A percentile compares a stretch with the other conserved stretches of the same genome.
Conservation (phyloP, 2,888 invertebrate genomes). For the Ectemnius continuus region DNA sequence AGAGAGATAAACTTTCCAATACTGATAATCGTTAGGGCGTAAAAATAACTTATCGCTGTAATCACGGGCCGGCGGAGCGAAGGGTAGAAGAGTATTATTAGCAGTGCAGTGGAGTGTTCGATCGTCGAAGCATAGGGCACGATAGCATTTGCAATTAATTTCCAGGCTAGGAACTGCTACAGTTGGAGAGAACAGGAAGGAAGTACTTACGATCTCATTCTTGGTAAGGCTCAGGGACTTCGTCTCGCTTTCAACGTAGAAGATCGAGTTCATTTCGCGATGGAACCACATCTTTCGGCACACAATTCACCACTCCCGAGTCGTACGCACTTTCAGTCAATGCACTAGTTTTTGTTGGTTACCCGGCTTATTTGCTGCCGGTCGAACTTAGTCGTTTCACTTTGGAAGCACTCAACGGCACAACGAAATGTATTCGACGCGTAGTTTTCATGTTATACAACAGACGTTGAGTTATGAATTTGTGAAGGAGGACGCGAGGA, state of each 20-base stretch:
- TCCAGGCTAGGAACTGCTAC: not conserved
- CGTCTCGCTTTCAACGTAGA: conserved; percentile 69
- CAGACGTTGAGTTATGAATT: too few species aligned
- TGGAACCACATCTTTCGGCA: conserved; percentile 65
- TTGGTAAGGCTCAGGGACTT: conserved; percentile 55
- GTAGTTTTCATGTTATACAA: too few species aligned
- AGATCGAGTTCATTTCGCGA: conserved; percentile 66
- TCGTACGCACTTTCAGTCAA: too few species aligned
- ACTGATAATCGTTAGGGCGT: not conserved
- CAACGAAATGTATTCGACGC: too few species aligned
- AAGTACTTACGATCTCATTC: conserved; percentile 56
- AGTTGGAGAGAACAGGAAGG: not conserved
- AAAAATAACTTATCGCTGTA: conserved; percentile 11
- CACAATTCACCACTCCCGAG: too few species aligned
- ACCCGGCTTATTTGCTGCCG: too few species aligned
- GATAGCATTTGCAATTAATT: not conserved
- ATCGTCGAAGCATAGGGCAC: not conserved
- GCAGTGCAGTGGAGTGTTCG: not conserved
- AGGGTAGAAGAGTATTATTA: not conserved
- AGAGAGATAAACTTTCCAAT: conserved; percentile 8
- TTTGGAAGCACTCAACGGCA: too few species aligned
- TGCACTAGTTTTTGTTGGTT: too few species aligned
- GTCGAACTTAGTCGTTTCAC: too few species aligned
- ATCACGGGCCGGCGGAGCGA: not conserved
- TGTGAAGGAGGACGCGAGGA: too few species aligned